Conservation (phyloP, 1,140 invertebrate genomes). For the Micrasema longulum region DNA sequence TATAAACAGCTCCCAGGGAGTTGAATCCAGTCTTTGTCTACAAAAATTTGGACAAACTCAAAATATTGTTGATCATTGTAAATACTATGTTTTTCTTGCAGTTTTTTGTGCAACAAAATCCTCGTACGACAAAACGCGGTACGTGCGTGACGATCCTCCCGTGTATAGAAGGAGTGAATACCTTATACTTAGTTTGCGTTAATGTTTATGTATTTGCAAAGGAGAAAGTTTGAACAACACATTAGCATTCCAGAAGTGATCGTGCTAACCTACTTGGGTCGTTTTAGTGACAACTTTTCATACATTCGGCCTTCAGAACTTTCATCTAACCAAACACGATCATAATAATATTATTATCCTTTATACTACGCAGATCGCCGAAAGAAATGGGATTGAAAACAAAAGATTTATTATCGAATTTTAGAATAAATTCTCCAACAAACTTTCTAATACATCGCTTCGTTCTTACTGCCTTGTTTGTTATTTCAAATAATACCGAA, state of each 20-base stretch:
- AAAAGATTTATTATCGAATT: too few species aligned
- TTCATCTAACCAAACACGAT: constrained; percentile 7
- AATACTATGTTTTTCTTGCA: too few species aligned
- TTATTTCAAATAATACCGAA: not conserved
- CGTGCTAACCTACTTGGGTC: constrained; percentile 49
- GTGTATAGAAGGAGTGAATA: too few species aligned
- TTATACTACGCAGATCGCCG: not conserved
- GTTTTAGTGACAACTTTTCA: constrained; percentile 49
- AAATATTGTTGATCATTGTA: too few species aligned
- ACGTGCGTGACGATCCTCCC: too few species aligned
- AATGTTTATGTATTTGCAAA: constrained; percentile 4
- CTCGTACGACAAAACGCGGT: too few species aligned
- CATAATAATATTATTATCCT: too few species aligned
- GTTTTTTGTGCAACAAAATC: too few species aligned
- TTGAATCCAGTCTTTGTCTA: too few species aligned
- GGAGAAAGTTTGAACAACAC: constrained; percentile 50
- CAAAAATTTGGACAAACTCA: too few species aligned
- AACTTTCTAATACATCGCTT: not conserved
- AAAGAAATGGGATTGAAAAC: not conserved
- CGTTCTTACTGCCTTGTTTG: not conserved
- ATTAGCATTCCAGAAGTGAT: constrained; percentile 29
- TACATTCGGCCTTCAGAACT: constrained; percentile 45
- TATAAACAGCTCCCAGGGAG: too few species aligned
- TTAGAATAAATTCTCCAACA: not conserved
- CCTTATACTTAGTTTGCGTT: too few species aligned